Percentiles rank a stretch among this genome's conserved stretches.
phyloP scores from a whole-genome alignment of 2,888 invertebrate genomes.

The Holacanthella duospinosa region DNA sequence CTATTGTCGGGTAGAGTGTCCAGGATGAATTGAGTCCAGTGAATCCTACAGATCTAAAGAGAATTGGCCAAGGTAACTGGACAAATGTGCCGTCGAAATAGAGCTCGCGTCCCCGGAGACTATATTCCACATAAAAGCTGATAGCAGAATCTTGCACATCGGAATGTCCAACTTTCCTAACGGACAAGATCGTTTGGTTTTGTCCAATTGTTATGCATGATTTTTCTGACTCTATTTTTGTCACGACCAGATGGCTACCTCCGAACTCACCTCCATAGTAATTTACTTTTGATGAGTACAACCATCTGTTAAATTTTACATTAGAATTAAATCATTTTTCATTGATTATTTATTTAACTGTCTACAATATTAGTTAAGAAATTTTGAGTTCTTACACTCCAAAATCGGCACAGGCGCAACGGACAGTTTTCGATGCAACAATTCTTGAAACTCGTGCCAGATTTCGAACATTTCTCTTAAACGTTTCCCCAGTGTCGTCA shows the following conservation, averaged over 20 bases:
- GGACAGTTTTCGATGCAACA: background rate
- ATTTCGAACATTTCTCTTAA: background rate
- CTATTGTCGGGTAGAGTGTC: background rate
- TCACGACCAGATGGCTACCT: background rate
- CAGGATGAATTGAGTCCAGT: background rate
- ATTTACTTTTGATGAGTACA: background rate
- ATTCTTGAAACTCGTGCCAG: background rate
- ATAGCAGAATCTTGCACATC: background rate
- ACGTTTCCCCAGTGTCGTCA: background rate
- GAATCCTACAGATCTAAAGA: background rate
- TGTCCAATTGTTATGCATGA: background rate
- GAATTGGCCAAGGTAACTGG: background rate
- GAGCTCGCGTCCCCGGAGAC: background rate
- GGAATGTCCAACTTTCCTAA: background rate
- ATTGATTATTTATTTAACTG: too few relatives aligned
- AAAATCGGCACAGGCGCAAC: constrained; percentile 1
- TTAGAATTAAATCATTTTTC: too few relatives aligned
- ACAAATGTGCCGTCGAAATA: background rate
- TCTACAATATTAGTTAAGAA: too few relatives aligned
- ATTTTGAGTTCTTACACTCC: background rate
- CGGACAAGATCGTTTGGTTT: background rate
- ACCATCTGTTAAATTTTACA: background rate
- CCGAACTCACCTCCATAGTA: background rate
- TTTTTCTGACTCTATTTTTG: background rate
- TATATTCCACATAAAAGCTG: background rate